Percentiles rank a stretch among this genome's conserved stretches.
Conservation (phyloP, 2,113 vertebrate species). For the Platichthys flesus region DNA sequence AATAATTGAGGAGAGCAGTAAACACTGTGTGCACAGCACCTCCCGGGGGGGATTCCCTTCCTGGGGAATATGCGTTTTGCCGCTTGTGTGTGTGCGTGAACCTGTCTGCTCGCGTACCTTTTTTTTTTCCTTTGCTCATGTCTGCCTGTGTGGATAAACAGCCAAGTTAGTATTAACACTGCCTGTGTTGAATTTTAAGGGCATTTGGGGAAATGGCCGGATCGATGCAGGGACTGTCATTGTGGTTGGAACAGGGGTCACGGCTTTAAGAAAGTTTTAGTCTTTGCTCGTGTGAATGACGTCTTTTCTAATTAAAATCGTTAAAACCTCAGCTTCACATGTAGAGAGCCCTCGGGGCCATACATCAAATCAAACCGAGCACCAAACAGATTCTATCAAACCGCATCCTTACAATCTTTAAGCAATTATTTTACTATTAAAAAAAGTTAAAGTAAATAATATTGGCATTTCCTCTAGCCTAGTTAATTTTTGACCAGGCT, state of each 20-base stretch:
- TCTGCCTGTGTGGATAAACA: neutral
- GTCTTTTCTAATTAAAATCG: too few species aligned
- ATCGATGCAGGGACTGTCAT: neutral
- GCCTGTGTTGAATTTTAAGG: neutral
- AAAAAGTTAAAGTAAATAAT: too few species aligned
- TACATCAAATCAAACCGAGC: too few species aligned
- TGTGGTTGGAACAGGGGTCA: neutral
- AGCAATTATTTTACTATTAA: too few species aligned
- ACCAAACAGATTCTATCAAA: too few species aligned
- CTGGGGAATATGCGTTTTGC: constrained; percentile 36
- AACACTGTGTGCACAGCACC: constrained; percentile 64
- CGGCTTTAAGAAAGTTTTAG: neutral
- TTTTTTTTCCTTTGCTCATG: neutral
- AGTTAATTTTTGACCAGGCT: too few species aligned
- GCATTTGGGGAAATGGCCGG: neutral
- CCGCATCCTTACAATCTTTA: too few species aligned
- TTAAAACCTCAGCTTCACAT: too few species aligned
- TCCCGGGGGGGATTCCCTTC: constrained; percentile 55
- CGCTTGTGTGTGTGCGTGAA: constrained; percentile 7
- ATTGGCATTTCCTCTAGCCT: too few species aligned
- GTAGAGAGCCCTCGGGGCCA: too few species aligned
- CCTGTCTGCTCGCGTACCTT: neutral
- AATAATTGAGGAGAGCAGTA: constrained; percentile 75
- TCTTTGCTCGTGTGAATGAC: neutral
- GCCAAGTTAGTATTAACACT: neutral